Conservation (phyloP, 2,888 invertebrate species). For the Yponomeuta sedellus region DNA sequence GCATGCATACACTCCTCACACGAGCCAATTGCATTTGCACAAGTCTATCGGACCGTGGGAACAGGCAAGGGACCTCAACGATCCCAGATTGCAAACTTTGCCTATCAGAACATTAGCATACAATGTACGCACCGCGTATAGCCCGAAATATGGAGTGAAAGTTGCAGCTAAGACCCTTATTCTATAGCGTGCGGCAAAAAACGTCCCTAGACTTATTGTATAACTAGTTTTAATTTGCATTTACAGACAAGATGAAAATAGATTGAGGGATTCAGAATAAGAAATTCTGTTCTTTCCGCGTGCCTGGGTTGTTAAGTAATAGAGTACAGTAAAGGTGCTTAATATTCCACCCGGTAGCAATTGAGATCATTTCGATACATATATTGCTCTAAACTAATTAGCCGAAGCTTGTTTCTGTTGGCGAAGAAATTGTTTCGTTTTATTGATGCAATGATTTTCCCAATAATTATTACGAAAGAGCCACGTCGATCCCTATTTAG, state of each 20-base stretch:
- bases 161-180: constrained; percentile 24
- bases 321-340: constrained; percentile 21
- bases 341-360: constrained; percentile 48
- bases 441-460: constrained; percentile 1
- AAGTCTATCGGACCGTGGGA: constrained; percentile 40
- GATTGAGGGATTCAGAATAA: neutral
- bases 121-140: constrained; percentile 40
- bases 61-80: constrained; percentile 28
- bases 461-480: neutral
- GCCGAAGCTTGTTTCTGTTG: constrained; percentile 12
- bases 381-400: constrained; percentile 22
- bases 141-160: constrained; percentile 51
- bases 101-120: constrained; percentile 41
- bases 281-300: neutral
- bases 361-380: constrained; percentile 34
- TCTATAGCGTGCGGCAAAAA: neutral
- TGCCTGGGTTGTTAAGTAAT: neutral
- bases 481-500: neutral
- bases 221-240: neutral
- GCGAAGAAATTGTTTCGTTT: neutral
- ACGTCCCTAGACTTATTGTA: neutral
- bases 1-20: constrained; percentile 12
- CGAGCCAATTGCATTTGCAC: constrained; percentile 20
- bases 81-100: constrained; percentile 35
- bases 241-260: neutral